Evolutionary conservation across 2,888 invertebrate genomes (phyloP).

Genomic region (Drosophila histrio): DNA sequence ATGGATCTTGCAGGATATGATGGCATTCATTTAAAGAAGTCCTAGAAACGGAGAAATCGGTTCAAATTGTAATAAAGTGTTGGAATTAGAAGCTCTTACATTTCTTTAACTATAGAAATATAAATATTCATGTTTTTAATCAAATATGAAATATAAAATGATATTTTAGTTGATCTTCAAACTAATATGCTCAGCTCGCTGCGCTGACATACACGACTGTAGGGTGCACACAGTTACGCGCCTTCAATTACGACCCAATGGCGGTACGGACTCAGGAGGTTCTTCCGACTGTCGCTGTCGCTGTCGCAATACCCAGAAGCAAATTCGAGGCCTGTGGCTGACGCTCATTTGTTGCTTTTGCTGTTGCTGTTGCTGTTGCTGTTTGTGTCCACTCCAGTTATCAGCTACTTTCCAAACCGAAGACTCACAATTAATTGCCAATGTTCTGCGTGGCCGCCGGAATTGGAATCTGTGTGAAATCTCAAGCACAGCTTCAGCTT

Average conservation of each 20-base stretch:
- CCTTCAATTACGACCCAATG: constrained; percentile 64
- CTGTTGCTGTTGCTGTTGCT: constrained; percentile 15
- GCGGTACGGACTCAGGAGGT: constrained; percentile 7
- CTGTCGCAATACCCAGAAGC: constrained; percentile 9
- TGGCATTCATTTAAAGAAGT: too few relatives aligned
- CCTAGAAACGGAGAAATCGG: too few relatives aligned
- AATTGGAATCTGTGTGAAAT: constrained; percentile 76
- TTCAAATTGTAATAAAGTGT: too few relatives aligned
- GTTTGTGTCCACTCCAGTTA: constrained; percentile 50
- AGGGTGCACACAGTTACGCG: constrained; percentile 63
- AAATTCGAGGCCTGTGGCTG: constrained; percentile 24
- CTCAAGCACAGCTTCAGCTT: constrained; percentile 48
- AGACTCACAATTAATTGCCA: constrained; percentile 75
- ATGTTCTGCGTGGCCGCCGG: constrained; percentile 67
- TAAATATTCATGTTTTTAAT: too few relatives aligned
- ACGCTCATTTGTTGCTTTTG: constrained; percentile 39
- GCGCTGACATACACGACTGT: constrained; percentile 29
- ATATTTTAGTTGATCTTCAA: neutral
- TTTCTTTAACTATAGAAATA: too few relatives aligned
- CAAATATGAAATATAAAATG: too few relatives aligned
- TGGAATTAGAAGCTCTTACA: too few relatives aligned
- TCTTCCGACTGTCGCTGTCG: neutral
- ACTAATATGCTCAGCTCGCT: constrained; percentile 30
- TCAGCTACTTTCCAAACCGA: constrained; percentile 73
- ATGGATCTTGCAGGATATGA: neutral